Base-by-base conservation (phyloP, 2,113 vertebrate species). In the Amphiprion ocellaris region DNA sequence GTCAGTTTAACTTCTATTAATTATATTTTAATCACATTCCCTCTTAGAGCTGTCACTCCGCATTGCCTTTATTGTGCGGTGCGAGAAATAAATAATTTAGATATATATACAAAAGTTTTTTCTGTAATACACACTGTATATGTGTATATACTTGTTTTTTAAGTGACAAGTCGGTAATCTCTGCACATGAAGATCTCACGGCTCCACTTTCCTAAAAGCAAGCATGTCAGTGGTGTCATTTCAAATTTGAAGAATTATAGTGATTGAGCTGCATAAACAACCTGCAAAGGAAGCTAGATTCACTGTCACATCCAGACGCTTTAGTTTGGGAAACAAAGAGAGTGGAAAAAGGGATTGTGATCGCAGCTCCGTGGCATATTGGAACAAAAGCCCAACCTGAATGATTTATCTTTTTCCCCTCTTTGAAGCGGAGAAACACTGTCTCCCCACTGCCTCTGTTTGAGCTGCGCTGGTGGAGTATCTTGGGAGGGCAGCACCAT, bases 181-280 rank as follows among this genome's bases (percentile, higher is more conserved):
- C 80, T 71, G 70, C 67, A 62, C 55, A 55, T 77, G 39, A 73
- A 76, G 75, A 92, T 91, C 92, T 95, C 92, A 91, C 89, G 80
- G 93, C 90, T 92, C 87, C 77, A 87, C 92, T 88, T 87, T 85
- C 90, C 92, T 80, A 86, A 92, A 89, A 94, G 88, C 52, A 82
- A 81, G 85, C 83, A 89, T 84, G 49, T 90, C 92, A 91, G 75
- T 86, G 90, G 90, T 94, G 68, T 95, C 92, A 91, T 95, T 93
- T 95, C 91, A 86, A 76, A 95, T 96, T 94, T 92, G 88, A 93
- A 82, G 60, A 92, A 92, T 93, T 92, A 90, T 86, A 86, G 89
- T 94, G 94, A 95, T 88, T 11, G 90, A 95, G 95, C 93, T 93
- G 90, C 93, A 95, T 95, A 94, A 94, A 94, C 93, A 94, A 91